Evolutionary conservation across 2,888 invertebrate species (phyloP).

Genomic region (Patella pellucida): DNA sequence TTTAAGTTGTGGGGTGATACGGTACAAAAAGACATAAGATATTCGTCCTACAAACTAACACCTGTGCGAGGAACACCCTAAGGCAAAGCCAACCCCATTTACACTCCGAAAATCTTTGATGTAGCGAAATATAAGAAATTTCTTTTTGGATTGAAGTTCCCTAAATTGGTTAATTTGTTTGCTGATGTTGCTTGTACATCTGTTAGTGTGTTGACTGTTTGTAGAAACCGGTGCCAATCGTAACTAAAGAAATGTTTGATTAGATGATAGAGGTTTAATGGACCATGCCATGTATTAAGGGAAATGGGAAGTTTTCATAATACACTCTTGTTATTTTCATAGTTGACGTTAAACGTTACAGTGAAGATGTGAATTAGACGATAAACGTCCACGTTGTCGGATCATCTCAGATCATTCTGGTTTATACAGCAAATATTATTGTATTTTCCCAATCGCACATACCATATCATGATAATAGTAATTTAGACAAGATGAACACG

Average conservation of each 20-base stretch:
- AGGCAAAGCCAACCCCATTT: not conserved
- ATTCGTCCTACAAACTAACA: not conserved
- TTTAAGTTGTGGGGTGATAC: not conserved
- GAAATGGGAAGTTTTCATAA: not conserved
- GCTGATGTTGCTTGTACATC: constrained; percentile 6
- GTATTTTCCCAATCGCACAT: constrained; percentile 9
- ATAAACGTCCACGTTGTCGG: not conserved
- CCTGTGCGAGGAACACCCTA: not conserved
- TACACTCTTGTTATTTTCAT: not conserved
- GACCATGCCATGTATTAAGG: not conserved
- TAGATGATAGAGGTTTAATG: constrained; percentile 6
- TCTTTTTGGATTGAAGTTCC: constrained; percentile 6
- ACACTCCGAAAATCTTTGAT: not conserved
- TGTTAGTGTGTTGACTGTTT: not conserved
- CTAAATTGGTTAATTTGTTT: constrained; percentile 10
- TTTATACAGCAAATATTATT: constrained; percentile 1
- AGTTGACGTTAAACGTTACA: constrained; percentile 7
- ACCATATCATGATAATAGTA: not conserved
- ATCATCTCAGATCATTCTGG: not conserved
- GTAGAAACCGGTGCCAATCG: not conserved
- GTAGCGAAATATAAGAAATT: constrained; percentile 11
- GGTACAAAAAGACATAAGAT: not conserved
- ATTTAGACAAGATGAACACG: constrained; percentile 1
- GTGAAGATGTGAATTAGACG: not conserved
- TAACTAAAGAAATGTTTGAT: constrained; percentile 10